These are phyloP conservation scores for Otolemur garnettii DNA, from an alignment of 2,113 vertebrate genomes.

Conservation along the genomic window DNA sequence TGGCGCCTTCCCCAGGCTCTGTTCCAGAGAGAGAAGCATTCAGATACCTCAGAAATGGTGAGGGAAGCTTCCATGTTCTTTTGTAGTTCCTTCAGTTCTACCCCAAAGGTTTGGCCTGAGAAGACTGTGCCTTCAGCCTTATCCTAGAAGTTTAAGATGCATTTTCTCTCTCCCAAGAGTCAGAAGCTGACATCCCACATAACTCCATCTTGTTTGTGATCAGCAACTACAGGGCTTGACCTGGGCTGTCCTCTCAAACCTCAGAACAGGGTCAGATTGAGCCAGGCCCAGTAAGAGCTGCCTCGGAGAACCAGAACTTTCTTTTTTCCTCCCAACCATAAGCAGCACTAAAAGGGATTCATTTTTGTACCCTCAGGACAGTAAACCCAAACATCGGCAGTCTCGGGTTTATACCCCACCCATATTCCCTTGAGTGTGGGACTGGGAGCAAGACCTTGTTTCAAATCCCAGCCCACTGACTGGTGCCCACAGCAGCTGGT, in stretches of 20 bases:
- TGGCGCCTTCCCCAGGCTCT: background rate
- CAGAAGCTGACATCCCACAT: background rate
- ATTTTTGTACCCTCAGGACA: background rate
- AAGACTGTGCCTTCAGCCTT: background rate
- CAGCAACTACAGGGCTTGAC: background rate
- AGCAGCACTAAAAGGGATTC: background rate
- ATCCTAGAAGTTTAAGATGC: background rate
- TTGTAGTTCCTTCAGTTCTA: background rate
- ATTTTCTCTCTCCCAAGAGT: slow-evolving; percentile 26
- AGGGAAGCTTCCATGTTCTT: background rate
- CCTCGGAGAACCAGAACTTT: background rate
- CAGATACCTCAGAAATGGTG: background rate
- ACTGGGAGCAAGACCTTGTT: background rate
- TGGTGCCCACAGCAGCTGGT: background rate
- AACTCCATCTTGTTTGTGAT: background rate
- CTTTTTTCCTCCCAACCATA: too few species aligned
- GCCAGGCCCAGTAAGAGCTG: background rate
- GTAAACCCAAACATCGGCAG: background rate
- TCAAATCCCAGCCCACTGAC: background rate
- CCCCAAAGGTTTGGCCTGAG: background rate
- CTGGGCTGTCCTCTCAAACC: background rate
- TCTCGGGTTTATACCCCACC: background rate
- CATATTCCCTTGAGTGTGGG: background rate
- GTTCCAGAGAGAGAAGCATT: slow-evolving; percentile 30
- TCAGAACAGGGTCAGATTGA: background rate